A percentile compares a stretch with the other conserved stretches of the same genome.
Evolutionary conservation across 1,140 invertebrate genomes (phyloP).

Genomic region (Heterodera schachtii): DNA sequence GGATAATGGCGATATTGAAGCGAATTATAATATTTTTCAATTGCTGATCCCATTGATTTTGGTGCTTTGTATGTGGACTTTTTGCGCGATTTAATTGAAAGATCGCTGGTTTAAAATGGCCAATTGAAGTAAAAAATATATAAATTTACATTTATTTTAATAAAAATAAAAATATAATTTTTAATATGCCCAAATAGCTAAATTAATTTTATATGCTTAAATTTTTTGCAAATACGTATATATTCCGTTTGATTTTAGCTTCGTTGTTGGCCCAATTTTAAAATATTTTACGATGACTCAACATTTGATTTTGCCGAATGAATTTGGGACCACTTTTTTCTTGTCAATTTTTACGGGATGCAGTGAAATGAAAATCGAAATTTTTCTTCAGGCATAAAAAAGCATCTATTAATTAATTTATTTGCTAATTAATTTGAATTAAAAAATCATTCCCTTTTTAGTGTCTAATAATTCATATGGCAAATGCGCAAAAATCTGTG

Average conservation of each 20-base stretch:
- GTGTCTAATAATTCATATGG: slow-evolving; percentile 17
- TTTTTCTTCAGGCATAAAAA: slow-evolving; percentile 16
- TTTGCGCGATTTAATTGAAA: slow-evolving; percentile 1
- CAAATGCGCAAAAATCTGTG: background rate
- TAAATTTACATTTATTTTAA: too few species aligned
- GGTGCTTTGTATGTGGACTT: background rate
- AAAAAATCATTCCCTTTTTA: background rate
- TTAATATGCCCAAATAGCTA: too few species aligned
- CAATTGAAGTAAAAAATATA: background rate
- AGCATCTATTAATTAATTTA: background rate
- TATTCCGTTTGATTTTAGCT: background rate
- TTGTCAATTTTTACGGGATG: slow-evolving; percentile 10
- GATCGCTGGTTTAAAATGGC: background rate
- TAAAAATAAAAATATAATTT: too few species aligned
- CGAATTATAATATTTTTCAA: background rate
- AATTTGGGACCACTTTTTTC: slow-evolving; percentile 20
- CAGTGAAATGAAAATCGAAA: slow-evolving; percentile 5
- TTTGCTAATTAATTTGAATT: background rate
- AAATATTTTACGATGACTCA: slow-evolving; percentile 12
- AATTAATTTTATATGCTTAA: too few species aligned
- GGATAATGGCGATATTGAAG: background rate
- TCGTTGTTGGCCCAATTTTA: background rate
- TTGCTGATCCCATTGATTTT: background rate
- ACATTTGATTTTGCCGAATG: slow-evolving; percentile 13
- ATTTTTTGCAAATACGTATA: too few species aligned